phyloP scores from a whole-genome alignment of 2,113 vertebrate species.

The Caretta caretta region DNA sequence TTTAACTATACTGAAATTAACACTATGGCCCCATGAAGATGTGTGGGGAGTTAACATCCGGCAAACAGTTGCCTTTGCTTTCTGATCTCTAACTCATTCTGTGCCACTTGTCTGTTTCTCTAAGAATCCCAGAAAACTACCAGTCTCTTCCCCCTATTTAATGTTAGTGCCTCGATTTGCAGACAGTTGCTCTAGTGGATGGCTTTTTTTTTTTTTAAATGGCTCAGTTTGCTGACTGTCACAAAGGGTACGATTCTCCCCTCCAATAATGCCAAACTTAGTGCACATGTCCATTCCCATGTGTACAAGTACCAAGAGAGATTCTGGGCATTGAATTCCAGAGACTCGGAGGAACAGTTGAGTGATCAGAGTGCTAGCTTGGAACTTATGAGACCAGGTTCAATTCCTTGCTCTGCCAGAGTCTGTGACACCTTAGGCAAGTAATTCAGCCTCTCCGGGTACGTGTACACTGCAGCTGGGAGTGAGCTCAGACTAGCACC shows the following conservation, averaged over 20 bases:
- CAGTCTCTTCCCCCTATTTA: not conserved
- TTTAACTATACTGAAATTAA: not conserved
- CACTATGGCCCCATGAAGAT: not conserved
- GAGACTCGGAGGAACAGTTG: not conserved
- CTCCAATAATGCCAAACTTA: not conserved
- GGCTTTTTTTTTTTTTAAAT: not conserved
- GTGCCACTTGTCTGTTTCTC: not conserved
- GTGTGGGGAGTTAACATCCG: not conserved
- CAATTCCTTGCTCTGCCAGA: not conserved
- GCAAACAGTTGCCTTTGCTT: not conserved
- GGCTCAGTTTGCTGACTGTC: no score
- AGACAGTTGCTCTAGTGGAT: not conserved
- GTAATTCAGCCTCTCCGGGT: not conserved
- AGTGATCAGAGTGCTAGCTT: not conserved
- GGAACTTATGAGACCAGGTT: not conserved
- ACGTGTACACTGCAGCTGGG: not conserved
- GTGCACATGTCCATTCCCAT: not conserved
- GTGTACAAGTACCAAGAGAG: not conserved
- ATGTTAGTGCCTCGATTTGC: not conserved
- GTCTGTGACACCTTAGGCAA: not conserved
- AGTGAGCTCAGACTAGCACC: accelerated
- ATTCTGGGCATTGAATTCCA: not conserved
- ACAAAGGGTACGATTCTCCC: not conserved
- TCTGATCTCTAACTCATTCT: not conserved
- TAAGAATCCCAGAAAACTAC: not conserved